Percentiles rank a stretch among this genome's conserved stretches.
Conservation (phyloP, 2,113 vertebrate genomes). For the Vidua macroura region DNA sequence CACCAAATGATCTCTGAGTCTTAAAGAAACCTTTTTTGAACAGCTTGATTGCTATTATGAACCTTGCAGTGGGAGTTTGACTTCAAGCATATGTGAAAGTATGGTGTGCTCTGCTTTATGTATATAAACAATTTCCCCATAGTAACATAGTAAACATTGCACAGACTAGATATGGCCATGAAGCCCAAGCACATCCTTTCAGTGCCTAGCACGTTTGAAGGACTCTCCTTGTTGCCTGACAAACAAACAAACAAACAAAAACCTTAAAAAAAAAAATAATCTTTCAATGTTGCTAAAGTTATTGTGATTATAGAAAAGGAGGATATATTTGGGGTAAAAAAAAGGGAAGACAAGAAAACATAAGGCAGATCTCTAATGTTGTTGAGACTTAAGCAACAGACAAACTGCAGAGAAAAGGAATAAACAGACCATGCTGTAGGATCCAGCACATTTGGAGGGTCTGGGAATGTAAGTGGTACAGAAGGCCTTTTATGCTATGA, state of each 20-base stretch:
- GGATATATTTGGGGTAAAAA: not conserved
- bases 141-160: not conserved
- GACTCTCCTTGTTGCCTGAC: not conserved
- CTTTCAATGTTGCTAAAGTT: not conserved
- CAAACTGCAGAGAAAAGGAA: not conserved
- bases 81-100: not conserved
- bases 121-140: not conserved
- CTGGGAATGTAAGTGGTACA: not conserved
- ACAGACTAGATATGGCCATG: not conserved
- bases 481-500: not conserved
- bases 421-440: not conserved
- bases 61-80: not conserved
- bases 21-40: not conserved
- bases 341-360: not conserved
- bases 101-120: not conserved
- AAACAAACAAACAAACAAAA: not conserved
- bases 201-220: not conserved
- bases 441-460: not conserved
- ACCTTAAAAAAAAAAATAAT: not conserved
- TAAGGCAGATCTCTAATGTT: not conserved
- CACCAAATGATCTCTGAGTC: not conserved
- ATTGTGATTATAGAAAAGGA: not conserved
- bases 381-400: not conserved
- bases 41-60: conserved; percentile 4
- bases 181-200: not conserved